Percentiles rank a stretch among this genome's conserved stretches.
Conservation (phyloP, 2,113 vertebrate genomes). For the Loxodonta africana region DNA sequence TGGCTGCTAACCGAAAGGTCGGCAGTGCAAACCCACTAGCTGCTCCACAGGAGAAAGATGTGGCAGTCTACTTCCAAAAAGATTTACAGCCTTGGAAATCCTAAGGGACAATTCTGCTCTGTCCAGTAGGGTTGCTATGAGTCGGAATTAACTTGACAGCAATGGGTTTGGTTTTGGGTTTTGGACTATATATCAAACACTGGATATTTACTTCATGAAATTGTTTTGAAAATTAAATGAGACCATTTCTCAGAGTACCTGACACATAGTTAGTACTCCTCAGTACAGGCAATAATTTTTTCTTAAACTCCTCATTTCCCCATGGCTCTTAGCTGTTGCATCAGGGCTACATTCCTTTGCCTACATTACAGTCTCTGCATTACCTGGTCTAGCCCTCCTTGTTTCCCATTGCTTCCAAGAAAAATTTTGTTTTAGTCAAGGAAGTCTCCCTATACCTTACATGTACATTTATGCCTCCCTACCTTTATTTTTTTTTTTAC, state of each 20-base stretch:
- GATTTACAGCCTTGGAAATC: no score
- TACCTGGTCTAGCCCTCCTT: not conserved
- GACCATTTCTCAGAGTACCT: not conserved
- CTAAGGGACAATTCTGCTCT: no score
- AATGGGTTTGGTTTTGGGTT: no score
- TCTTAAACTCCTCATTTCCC: not conserved
- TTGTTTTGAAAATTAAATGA: not conserved
- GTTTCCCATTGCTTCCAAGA: not conserved
- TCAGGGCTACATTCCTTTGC: not conserved
- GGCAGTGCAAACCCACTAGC: no score
- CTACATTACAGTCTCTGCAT: not conserved
- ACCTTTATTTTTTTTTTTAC: no score
- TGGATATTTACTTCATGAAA: not conserved
- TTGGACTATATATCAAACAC: no score
- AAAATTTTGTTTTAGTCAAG: not conserved
- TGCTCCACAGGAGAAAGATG: no score
- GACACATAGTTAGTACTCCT: not conserved
- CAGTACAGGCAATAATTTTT: not conserved
- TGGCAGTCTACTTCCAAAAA: no score
- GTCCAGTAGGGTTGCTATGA: no score
- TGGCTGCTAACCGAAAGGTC: not conserved
- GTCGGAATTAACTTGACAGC: no score
- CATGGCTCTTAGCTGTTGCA: not conserved
- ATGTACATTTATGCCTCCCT: not conserved
- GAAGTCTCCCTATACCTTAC: not conserved